Evolutionary conservation across 2,113 vertebrate species (phyloP).

Genomic region (Leuciscus idus): DNA sequence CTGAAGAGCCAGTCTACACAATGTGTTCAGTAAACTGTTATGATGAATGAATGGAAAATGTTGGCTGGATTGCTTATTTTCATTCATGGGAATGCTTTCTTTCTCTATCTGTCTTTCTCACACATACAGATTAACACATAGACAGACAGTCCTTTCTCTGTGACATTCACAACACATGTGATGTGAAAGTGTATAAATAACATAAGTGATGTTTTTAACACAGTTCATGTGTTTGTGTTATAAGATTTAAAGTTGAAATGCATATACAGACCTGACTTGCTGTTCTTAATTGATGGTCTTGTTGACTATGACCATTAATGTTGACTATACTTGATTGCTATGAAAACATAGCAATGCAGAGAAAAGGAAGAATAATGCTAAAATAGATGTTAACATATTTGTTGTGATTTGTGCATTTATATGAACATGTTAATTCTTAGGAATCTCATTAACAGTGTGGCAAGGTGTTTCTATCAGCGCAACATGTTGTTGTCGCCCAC

Average conservation of each 20-base stretch:
- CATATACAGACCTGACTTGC: background rate
- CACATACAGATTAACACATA: background rate
- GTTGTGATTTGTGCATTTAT: background rate
- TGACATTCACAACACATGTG: slow-evolving; percentile 13
- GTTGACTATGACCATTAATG: too few species aligned
- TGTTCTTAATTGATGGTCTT: background rate
- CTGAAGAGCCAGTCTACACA: slow-evolving; percentile 68
- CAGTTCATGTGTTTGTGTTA: slow-evolving; percentile 9
- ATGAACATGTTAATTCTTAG: background rate
- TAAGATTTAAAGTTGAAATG: background rate
- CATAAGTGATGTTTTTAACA: background rate
- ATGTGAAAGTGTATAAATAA: slow-evolving; percentile 14
- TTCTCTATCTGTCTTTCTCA: slow-evolving; percentile 34
- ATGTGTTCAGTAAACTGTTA: slow-evolving; percentile 72
- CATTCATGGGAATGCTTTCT: slow-evolving; percentile 58
- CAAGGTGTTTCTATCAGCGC: background rate
- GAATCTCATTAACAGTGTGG: background rate
- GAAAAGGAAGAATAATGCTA: background rate
- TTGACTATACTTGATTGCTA: too few species aligned
- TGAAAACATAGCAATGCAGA: background rate
- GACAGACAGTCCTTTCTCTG: background rate
- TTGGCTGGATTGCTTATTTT: slow-evolving; percentile 66
- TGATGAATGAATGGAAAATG: slow-evolving; percentile 76
- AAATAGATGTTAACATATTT: background rate
- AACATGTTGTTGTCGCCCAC: background rate